Evolutionary conservation across 53 echinoderm and acorn worm species (phyloP).

Genomic region (Echinarachnius parma): DNA sequence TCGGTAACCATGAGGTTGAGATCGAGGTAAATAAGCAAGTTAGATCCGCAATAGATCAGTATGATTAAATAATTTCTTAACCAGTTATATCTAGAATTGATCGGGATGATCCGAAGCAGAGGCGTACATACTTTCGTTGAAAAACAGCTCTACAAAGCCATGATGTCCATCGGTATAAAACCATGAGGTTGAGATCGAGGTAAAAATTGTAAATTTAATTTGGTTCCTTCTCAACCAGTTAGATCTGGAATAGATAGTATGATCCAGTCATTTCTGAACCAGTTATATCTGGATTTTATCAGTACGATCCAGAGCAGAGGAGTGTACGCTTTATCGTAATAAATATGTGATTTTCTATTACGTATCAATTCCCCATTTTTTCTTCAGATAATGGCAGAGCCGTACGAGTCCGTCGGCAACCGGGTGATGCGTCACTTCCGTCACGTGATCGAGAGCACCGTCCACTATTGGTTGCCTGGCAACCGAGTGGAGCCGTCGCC

Average conservation of each 20-base stretch:
- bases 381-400: conserved; percentile 89
- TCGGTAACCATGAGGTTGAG: conserved; percentile 76
- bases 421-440: conserved; percentile 92
- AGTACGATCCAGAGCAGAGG: neutral
- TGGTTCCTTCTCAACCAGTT: too few species aligned
- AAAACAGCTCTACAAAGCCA: conserved; percentile 74
- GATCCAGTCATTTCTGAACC: conserved; percentile 35
- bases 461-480: conserved; percentile 91
- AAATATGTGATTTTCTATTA: neutral
- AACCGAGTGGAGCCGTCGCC: conserved; percentile 64
- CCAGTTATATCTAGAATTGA: conserved; percentile 64
- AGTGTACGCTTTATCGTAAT: neutral
- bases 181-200: conserved; percentile 44
- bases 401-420: conserved; percentile 95
- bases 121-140: conserved; percentile 89
- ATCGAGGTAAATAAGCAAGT: conserved; percentile 68
- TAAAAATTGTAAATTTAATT: too few species aligned
- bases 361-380: neutral
- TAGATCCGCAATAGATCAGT: neutral
- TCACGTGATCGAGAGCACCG: conserved; percentile 89
- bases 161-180: conserved; percentile 63
- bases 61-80: conserved; percentile 35
- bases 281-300: conserved; percentile 67
- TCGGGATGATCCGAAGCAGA: conserved; percentile 82
- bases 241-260: neutral